phyloP scores from a whole-genome alignment of 2,888 invertebrate genomes.

The Gasteruption jaculator region DNA sequence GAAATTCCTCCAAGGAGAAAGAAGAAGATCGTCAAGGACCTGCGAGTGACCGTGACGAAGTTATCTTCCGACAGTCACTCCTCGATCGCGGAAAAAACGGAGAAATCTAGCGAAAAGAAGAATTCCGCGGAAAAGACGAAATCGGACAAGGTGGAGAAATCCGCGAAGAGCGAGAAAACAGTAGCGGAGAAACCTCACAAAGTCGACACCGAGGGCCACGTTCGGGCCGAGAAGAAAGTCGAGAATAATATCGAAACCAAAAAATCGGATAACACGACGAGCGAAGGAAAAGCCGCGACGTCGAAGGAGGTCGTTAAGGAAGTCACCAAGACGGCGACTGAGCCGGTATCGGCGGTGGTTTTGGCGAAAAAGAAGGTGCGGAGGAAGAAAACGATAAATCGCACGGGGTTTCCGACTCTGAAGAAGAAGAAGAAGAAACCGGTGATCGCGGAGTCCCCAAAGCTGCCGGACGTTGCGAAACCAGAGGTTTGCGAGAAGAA shows the following conservation, averaged over 20 bases:
- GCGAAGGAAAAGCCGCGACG: background rate
- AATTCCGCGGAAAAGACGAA: conserved; percentile 48
- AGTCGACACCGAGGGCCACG: conserved; percentile 22
- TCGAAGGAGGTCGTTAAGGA: conserved; percentile 16
- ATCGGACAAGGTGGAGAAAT: conserved; percentile 41
- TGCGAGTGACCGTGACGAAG: conserved; percentile 47
- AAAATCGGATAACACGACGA: conserved; percentile 1
- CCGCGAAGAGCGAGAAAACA: conserved; percentile 18
- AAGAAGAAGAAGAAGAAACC: conserved; percentile 76
- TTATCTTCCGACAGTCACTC: conserved; percentile 33
- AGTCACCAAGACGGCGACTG: conserved; percentile 22
- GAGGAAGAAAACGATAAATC: conserved; percentile 74
- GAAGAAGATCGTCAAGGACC: conserved; percentile 47
- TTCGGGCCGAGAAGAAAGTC: no score
- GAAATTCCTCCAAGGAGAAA: conserved; percentile 44
- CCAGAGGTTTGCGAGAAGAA: conserved; percentile 14
- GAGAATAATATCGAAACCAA: conserved; percentile 19
- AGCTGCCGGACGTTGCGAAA: conserved; percentile 7
- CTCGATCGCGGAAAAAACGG: conserved; percentile 26
- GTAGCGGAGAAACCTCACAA: conserved; percentile 29
- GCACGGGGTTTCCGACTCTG: conserved; percentile 82
- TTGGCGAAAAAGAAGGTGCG: conserved; percentile 55
- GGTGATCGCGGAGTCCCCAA: conserved; percentile 25
- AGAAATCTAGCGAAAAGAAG: conserved; percentile 50
- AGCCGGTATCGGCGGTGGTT: conserved; percentile 28